Conservation (phyloP, 2,888 invertebrate species). For the Azorinus chamasolen region DNA sequence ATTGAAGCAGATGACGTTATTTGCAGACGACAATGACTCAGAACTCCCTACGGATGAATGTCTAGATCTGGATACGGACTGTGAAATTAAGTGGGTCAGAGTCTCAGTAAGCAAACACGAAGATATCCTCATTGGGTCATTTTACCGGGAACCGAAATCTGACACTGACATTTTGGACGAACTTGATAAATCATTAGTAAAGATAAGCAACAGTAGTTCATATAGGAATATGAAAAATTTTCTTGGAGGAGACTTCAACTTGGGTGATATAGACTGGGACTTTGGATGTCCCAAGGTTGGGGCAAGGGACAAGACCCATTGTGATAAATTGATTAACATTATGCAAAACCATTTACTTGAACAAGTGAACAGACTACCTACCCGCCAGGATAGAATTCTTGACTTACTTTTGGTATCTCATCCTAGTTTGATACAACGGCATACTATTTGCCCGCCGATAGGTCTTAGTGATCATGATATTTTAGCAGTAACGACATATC, state of each 20-base stretch:
- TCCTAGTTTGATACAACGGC: conserved; percentile 7
- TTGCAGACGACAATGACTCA: too few relatives aligned
- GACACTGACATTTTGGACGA: conserved; percentile 7
- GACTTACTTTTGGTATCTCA: conserved; percentile 15
- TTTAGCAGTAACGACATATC: neutral
- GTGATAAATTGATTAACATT: conserved; percentile 20
- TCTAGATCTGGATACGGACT: conserved; percentile 16
- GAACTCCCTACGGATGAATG: conserved; percentile 20
- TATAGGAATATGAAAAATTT: too few relatives aligned
- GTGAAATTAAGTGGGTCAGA: conserved; percentile 29
- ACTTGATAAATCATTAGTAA: neutral
- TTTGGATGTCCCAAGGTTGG: too few relatives aligned
- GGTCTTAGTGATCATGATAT: conserved; percentile 31
- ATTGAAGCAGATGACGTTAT: too few relatives aligned
- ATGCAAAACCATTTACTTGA: neutral
- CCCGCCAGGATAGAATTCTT: conserved; percentile 10
- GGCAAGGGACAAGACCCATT: conserved; percentile 35
- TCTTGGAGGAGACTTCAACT: too few relatives aligned
- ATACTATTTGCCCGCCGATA: conserved; percentile 17
- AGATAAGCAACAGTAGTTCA: too few relatives aligned
- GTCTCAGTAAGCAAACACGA: conserved; percentile 6
- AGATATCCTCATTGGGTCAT: conserved; percentile 15
- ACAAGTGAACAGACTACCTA: conserved; percentile 14
- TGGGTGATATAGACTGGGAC: too few relatives aligned
- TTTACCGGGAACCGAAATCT: conserved; percentile 23